Evolutionary conservation across 2,888 invertebrate species (phyloP).

Genomic region (Brachycybe producta): DNA sequence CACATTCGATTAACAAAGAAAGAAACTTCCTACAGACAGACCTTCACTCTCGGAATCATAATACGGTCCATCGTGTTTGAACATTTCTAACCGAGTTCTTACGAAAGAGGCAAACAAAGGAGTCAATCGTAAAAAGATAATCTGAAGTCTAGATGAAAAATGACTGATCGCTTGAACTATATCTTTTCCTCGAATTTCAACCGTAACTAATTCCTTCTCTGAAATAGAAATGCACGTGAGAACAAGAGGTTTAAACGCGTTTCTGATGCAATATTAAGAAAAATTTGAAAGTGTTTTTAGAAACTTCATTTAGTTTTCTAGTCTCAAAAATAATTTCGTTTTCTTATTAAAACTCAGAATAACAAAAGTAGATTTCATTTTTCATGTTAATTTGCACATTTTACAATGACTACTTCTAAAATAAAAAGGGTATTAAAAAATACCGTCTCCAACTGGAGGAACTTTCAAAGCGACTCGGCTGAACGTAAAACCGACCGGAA

Average conservation of each 20-base stretch:
- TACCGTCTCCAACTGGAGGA: background rate
- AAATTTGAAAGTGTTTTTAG: no score
- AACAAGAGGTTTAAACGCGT: background rate
- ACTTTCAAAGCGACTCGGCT: background rate
- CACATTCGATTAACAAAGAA: no score
- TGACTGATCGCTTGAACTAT: background rate
- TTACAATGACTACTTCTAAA: no score
- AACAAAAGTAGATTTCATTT: no score
- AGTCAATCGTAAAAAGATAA: conserved; percentile 6
- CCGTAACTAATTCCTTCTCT: no score
- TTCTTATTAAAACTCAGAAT: no score
- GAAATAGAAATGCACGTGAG: no score
- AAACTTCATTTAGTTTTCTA: no score
- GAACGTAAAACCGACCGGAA: background rate
- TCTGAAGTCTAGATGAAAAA: background rate
- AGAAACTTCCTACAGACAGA: background rate
- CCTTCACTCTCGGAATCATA: conserved; percentile 11
- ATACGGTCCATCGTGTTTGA: background rate
- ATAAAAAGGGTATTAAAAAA: background rate
- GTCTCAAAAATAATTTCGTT: no score
- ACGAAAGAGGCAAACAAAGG: background rate
- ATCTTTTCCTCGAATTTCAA: no score
- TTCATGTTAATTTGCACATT: no score
- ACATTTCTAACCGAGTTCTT: conserved; percentile 5
- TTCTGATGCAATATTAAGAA: no score